phyloP scores from a whole-genome alignment of 2,888 invertebrate species.

The Drosophila flavopinicola region DNA sequence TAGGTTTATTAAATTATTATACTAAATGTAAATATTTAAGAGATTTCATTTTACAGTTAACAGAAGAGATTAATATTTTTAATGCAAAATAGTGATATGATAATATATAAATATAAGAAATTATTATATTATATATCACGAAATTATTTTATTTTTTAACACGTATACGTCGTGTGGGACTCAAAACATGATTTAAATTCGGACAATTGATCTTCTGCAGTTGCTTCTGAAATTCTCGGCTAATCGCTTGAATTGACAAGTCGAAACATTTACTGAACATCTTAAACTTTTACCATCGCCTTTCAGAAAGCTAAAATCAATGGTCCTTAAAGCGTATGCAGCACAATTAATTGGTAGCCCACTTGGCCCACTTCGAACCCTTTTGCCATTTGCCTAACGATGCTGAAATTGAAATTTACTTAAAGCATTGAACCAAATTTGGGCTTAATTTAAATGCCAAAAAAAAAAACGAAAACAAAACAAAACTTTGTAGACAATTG shows the following conservation, averaged over 20 bases:
- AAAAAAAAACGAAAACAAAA: slow-evolving; percentile 16
- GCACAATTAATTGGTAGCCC: slow-evolving; percentile 42
- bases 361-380: slow-evolving; percentile 25
- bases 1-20: too few relatives aligned
- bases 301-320: slow-evolving; percentile 37
- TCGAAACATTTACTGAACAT: slow-evolving; percentile 8
- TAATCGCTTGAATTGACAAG: slow-evolving; percentile 18
- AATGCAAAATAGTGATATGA: too few relatives aligned
- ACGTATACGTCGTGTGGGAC: too few relatives aligned
- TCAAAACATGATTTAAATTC: not conserved
- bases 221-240: too few relatives aligned
- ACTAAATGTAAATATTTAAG: too few relatives aligned
- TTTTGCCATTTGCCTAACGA: slow-evolving; percentile 40
- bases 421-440: slow-evolving; percentile 48
- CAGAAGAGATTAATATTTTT: too few relatives aligned
- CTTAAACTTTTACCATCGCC: not conserved
- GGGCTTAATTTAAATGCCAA: slow-evolving; percentile 59
- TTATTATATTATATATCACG: too few relatives aligned
- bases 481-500: slow-evolving; percentile 57
- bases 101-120: too few relatives aligned
- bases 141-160: not conserved
- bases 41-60: too few relatives aligned
- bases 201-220: not conserved
- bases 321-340: slow-evolving; percentile 26
- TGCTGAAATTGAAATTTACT: slow-evolving; percentile 35